Evolutionary conservation across 2,113 vertebrate species (phyloP).

Genomic region (Emberiza fucata): DNA sequence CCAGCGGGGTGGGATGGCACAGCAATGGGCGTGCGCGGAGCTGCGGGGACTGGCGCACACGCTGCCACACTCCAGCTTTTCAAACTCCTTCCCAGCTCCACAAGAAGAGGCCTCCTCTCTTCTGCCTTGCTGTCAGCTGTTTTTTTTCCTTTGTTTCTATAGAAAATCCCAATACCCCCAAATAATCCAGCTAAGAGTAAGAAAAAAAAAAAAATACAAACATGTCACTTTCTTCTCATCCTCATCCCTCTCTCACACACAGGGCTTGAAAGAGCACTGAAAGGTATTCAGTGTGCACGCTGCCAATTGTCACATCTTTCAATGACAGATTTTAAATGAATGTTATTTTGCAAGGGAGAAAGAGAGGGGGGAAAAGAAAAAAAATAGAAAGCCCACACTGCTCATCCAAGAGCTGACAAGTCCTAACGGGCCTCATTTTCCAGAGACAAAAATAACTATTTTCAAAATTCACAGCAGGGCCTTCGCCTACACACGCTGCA

Average conservation of each 20-base stretch:
- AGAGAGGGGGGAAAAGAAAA: neutral
- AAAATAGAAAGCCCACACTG: slow-evolving; percentile 65
- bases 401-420: slow-evolving; percentile 80
- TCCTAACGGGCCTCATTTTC: slow-evolving; percentile 81
- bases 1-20: accelerated
- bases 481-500: slow-evolving; percentile 78
- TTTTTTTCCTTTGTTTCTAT: slow-evolving; percentile 16
- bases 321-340: slow-evolving; percentile 67
- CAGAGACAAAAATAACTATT: slow-evolving; percentile 84
- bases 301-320: slow-evolving; percentile 60
- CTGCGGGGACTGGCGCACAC: neutral
- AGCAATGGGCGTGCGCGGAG: accelerated
- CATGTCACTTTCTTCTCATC: slow-evolving; percentile 52
- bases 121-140: slow-evolving; percentile 4
- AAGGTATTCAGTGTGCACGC: slow-evolving; percentile 45
- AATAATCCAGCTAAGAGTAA: slow-evolving; percentile 49
- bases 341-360: slow-evolving; percentile 50
- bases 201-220: slow-evolving; percentile 5
- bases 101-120: slow-evolving; percentile 6
- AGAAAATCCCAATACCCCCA: slow-evolving; percentile 58
- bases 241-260: slow-evolving; percentile 49
- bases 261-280: slow-evolving; percentile 29
- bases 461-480: slow-evolving; percentile 84
- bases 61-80: neutral
- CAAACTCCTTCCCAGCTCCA: slow-evolving; percentile 9